Percentiles rank a stretch among this genome's conserved stretches.
phyloP scores from a whole-genome alignment of 2,113 vertebrate species.

The Pseudopipra pipra region DNA sequence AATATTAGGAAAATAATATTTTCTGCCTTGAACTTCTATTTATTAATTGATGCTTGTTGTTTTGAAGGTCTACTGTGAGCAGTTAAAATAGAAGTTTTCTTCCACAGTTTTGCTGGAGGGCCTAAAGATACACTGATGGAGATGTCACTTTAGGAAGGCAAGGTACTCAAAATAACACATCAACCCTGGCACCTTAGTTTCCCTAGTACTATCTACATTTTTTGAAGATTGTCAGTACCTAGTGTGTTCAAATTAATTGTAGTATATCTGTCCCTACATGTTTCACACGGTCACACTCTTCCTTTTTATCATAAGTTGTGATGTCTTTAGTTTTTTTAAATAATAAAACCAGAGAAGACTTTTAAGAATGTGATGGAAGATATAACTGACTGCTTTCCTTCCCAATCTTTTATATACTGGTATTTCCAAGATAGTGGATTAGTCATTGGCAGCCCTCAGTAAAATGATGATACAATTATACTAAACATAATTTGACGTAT shows the following conservation, averaged over 20 bases:
- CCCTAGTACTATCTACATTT: not conserved
- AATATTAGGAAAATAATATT: not conserved
- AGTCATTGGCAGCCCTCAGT: constrained; percentile 7
- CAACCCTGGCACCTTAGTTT: not conserved
- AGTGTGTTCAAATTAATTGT: not conserved
- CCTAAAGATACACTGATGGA: not conserved
- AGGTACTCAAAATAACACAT: not conserved
- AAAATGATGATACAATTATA: constrained; percentile 25
- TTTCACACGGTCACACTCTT: not conserved
- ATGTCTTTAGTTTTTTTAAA: not conserved
- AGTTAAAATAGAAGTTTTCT: not conserved
- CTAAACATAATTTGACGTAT: not conserved
- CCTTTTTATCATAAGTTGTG: not conserved
- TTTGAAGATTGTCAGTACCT: not conserved
- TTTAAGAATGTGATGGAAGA: not conserved
- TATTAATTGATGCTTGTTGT: not conserved
- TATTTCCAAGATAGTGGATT: not conserved
- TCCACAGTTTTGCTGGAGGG: not conserved
- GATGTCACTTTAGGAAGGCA: not conserved
- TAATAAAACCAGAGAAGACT: not conserved
- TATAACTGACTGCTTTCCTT: not conserved
- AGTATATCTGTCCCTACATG: not conserved
- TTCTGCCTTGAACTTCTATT: not conserved
- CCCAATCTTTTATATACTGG: not conserved
- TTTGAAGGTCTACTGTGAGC: not conserved